These are phyloP conservation scores for Lasioglossum figueresi DNA, from an alignment of 2,888 invertebrate species.

Conservation along the genomic window DNA sequence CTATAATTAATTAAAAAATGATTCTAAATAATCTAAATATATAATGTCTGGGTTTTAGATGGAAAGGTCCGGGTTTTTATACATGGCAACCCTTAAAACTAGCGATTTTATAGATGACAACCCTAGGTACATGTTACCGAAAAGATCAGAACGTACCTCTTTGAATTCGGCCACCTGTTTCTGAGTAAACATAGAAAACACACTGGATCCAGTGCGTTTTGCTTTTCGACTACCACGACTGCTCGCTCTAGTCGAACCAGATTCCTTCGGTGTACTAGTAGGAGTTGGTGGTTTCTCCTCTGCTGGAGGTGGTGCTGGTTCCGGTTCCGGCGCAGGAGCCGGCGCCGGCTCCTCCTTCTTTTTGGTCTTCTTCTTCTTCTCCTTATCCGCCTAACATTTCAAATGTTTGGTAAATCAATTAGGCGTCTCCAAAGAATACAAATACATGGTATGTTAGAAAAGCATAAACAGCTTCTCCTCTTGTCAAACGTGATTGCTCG, in stretches of 20 bases:
- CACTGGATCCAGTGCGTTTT: constrained; percentile 96
- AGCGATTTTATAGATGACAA: too few species aligned
- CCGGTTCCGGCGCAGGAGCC: constrained; percentile 88
- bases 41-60: too few species aligned
- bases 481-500: too few species aligned
- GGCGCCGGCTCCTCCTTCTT: constrained; percentile 90
- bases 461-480: too few species aligned
- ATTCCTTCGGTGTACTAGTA: constrained; percentile 83
- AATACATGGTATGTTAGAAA: too few species aligned
- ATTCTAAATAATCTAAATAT: too few species aligned
- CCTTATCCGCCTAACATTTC: constrained; percentile 92
- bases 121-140: too few species aligned
- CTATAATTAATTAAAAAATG: too few species aligned
- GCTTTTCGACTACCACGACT: constrained; percentile 92
- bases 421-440: neutral
- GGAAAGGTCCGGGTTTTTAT: too few species aligned
- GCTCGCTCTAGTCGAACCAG: constrained; percentile 89
- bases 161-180: constrained; percentile 98
- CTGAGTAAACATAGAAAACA: constrained; percentile 98
- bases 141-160: constrained; percentile 86
- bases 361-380: constrained; percentile 92
- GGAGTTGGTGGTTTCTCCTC: constrained; percentile 85
- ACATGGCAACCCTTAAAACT: too few species aligned
- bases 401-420: constrained; percentile 36
- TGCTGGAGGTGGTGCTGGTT: constrained; percentile 86